Evolutionary conservation across 2,888 invertebrate species (phyloP), one percentile per base, ranked within the genome.

Genomic region (Drosophila paranaensis): DNA sequence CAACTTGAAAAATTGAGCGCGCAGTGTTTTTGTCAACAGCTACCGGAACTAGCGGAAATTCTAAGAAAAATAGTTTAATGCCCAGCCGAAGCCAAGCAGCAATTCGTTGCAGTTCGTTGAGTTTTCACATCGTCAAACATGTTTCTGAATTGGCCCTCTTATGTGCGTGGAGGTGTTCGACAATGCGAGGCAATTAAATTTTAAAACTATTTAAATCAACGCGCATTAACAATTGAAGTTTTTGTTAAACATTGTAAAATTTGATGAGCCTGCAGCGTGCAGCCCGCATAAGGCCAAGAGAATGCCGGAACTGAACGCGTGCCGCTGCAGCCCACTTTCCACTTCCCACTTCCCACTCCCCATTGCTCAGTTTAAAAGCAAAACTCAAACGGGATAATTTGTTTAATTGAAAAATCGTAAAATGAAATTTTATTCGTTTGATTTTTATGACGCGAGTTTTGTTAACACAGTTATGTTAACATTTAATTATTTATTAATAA

Each of bases 351-450:
- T 20, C 20, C 20, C 81, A 72, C 61, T 40, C 60, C 37, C 62
- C 71, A 71, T 57, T 40, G 57, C 37, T 60, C 65, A 65, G 60
- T 71, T 82, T 89, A 69, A 81, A 79, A 61, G 50, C 58, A 37
- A 48, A 53, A 51, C 40, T 25, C 37, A 14, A 48, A 48, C 67
- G 73, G 73, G 58, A 60, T 73, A 90, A 89, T 88, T 88, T 89
- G 78, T 85, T 89, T 85, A 88, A 90, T 89, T 88, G 90, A 89
- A 88, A 89, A 90, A 88, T 87, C 89, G 82, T 89, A 90, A 89
- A 89, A 90, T 75, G 56, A n/a, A 48, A 67, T 70, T 81, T 74
- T 63, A 53, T 62, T 57, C 61, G 48, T 48, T 30, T 51, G 74
- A 77, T 77, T 89, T 90, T 84, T 88, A 89, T 90, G 86, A 72